Evolutionary conservation across 2,113 vertebrate species (phyloP).

Genomic region (Alectura lathami): DNA sequence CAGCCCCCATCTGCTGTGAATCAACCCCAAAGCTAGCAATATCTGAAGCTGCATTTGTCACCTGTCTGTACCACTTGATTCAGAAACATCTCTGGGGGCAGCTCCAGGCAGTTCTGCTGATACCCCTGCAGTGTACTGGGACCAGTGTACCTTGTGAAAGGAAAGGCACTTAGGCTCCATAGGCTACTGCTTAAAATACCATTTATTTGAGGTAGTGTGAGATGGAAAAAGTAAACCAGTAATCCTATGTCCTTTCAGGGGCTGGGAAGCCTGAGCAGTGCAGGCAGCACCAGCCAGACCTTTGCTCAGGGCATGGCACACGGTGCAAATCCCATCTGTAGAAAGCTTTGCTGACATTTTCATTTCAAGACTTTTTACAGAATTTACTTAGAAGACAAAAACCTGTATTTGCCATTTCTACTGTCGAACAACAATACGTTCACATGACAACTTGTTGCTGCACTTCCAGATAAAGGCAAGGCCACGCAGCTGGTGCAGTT

Average conservation of each 20-base stretch:
- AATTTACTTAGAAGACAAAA: neutral
- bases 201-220: neutral
- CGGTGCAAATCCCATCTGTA: accelerated
- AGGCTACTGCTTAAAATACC: neutral
- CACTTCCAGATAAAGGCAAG: neutral
- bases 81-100: neutral
- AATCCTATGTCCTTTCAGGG: neutral
- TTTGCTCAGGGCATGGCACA: neutral
- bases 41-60: neutral
- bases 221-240: neutral
- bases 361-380: neutral
- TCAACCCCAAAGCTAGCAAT: neutral
- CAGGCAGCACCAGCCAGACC: neutral
- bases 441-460: neutral
- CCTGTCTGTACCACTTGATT: neutral
- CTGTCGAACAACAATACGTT: neutral
- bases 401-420: neutral
- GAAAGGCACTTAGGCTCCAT: neutral
- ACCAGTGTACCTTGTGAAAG: neutral
- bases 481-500: neutral
- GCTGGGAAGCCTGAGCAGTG: neutral
- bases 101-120: neutral
- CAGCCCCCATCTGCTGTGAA: neutral
- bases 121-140: neutral
- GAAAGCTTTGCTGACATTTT: neutral